A percentile compares a stretch with the other conserved stretches of the same genome.
phyloP scores from a whole-genome alignment of 2,113 vertebrate genomes.

The Colaptes auratus region DNA sequence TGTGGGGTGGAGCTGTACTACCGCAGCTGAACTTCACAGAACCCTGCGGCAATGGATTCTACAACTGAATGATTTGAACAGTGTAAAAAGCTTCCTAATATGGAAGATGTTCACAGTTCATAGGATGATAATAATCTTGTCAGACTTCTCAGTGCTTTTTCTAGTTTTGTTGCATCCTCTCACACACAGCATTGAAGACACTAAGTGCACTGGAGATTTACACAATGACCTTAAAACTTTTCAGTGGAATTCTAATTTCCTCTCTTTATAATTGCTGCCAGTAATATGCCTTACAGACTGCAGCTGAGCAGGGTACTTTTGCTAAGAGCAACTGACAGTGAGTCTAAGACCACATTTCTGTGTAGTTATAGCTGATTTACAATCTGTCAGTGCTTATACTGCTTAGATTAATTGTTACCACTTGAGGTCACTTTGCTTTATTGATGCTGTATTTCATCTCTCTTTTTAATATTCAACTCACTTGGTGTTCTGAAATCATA shows the following conservation, averaged over 20 bases:
- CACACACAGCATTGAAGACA: background rate
- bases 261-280: background rate
- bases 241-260: background rate
- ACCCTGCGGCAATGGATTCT: background rate
- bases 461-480: background rate
- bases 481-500: background rate
- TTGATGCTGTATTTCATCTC: background rate
- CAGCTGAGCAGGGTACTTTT: background rate
- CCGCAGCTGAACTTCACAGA: background rate
- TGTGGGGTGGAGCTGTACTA: background rate
- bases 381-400: background rate
- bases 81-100: background rate
- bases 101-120: background rate
- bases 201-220: background rate
- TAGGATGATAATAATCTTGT: background rate
- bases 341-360: background rate
- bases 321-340: background rate
- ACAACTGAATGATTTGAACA: background rate
- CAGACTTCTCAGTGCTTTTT: background rate
- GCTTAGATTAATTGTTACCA: background rate
- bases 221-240: background rate
- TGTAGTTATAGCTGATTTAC: background rate
- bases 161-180: background rate
- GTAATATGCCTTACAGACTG: background rate
- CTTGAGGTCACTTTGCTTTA: background rate